These are phyloP conservation scores for Amphiprion clarkii DNA, from an alignment of 2,797 vertebrate species.

Conservation along the genomic window DNA sequence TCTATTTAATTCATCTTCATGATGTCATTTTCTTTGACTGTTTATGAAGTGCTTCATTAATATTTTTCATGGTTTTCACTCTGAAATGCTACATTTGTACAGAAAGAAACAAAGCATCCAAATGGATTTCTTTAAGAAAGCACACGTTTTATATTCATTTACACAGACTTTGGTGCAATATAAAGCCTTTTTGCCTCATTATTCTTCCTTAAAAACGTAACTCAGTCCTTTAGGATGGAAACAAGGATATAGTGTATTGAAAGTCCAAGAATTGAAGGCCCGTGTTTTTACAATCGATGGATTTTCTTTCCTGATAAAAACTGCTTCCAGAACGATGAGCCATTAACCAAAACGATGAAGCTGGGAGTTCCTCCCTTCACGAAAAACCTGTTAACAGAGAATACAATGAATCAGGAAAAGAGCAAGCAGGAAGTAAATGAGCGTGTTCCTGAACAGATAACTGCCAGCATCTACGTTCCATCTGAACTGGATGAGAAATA, in stretches of 20 bases:
- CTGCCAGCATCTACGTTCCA: neutral
- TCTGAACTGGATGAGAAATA: neutral
- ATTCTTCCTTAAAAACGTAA: neutral
- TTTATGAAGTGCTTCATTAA: neutral
- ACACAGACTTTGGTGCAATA: neutral
- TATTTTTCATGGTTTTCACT: too few species aligned
- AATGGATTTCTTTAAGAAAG: neutral
- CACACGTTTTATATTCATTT: neutral
- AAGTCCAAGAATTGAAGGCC: neutral
- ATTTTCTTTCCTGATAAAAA: slow-evolving; percentile 89
- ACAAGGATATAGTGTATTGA: neutral
- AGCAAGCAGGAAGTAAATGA: neutral
- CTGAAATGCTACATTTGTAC: neutral
- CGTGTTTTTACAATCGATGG: slow-evolving; percentile 66
- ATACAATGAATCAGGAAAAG: neutral
- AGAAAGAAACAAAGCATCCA: neutral
- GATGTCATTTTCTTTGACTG: neutral
- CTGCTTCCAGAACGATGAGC: slow-evolving; percentile 86
- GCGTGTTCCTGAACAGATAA: too few species aligned
- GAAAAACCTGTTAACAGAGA: slow-evolving; percentile 84
- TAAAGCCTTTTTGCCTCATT: neutral
- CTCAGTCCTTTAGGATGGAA: slow-evolving; percentile 3
- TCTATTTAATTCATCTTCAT: too few species aligned
- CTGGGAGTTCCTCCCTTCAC: slow-evolving; percentile 91
- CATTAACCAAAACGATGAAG: slow-evolving; percentile 88